Evolutionary conservation across 2,888 invertebrate genomes (phyloP).

Genomic region (Tenodera sinensis): DNA sequence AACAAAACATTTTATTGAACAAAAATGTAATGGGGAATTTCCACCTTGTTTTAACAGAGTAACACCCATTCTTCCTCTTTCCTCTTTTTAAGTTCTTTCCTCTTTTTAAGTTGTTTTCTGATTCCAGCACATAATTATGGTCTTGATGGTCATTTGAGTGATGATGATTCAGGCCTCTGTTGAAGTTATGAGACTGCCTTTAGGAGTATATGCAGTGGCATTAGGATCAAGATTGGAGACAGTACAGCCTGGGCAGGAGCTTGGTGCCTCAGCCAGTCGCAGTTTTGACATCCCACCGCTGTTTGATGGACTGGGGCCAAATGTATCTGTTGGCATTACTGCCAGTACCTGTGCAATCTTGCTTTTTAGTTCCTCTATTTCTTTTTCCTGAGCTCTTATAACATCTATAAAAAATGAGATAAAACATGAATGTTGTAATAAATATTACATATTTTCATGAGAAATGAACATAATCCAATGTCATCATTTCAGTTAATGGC

Average conservation of each 20-base stretch:
- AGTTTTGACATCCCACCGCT: constrained; percentile 56
- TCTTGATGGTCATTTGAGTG: neutral
- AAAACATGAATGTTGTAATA: neutral
- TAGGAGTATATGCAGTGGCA: constrained; percentile 88
- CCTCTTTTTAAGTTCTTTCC: neutral
- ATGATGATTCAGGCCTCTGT: constrained; percentile 51
- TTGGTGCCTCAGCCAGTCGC: constrained; percentile 51
- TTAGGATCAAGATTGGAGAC: constrained; percentile 76
- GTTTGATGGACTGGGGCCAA: constrained; percentile 50
- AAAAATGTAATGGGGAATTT: neutral
- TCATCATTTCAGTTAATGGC: too few relatives aligned
- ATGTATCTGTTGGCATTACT: constrained; percentile 77
- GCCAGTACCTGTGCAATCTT: constrained; percentile 92
- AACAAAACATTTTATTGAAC: neutral
- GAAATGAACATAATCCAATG: too few relatives aligned
- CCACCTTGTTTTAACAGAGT: neutral
- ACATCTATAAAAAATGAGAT: constrained; percentile 55
- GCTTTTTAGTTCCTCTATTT: constrained; percentile 84
- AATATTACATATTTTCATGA: too few relatives aligned
- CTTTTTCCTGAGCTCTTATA: constrained; percentile 81
- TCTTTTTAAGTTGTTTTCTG: neutral
- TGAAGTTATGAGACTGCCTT: constrained; percentile 58
- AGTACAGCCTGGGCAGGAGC: constrained; percentile 44
- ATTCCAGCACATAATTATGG: neutral
- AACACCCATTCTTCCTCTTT: neutral